A percentile compares a stretch with the other conserved stretches of the same genome.
Conservation (phyloP, 2,797 vertebrate genomes). For the Poecilia velifera region DNA sequence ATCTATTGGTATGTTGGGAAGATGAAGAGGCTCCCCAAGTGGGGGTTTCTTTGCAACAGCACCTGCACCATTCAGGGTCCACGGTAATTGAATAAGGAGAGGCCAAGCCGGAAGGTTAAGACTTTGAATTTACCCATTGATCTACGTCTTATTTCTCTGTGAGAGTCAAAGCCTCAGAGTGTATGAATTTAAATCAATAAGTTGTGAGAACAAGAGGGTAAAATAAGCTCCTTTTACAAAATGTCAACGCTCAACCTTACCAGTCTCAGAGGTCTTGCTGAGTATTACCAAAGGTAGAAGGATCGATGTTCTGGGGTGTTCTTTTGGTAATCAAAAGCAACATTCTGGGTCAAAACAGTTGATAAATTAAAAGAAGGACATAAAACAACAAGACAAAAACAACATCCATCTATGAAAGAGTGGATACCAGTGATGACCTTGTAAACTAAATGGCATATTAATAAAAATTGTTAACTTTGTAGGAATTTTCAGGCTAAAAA, state of each 20-base stretch:
- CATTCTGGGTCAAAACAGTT: background rate
- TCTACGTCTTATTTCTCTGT: background rate
- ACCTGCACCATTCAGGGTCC: background rate
- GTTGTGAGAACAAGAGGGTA: background rate
- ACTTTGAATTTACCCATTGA: background rate
- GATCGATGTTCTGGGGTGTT: background rate
- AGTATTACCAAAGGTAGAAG: background rate
- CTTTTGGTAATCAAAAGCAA: background rate
- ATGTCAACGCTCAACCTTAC: background rate
- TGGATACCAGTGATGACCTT: background rate
- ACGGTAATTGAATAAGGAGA: background rate
- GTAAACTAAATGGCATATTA: background rate
- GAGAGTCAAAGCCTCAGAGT: background rate
- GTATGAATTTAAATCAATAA: background rate
- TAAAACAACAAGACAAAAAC: too few species aligned
- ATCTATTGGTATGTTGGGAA: background rate
- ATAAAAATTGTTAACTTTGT: background rate
- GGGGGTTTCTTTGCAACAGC: background rate
- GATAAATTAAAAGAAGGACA: too few species aligned
- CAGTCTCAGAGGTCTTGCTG: background rate
- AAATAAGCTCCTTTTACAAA: background rate
- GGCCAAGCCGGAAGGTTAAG: background rate
- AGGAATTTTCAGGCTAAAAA: background rate
- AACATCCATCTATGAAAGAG: background rate
- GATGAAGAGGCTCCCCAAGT: background rate